Percentiles rank a stretch among this genome's conserved stretches.
These are phyloP conservation scores for Neuroterus valhalla DNA, from an alignment of 1,140 invertebrate species.

Conservation along the genomic window DNA sequence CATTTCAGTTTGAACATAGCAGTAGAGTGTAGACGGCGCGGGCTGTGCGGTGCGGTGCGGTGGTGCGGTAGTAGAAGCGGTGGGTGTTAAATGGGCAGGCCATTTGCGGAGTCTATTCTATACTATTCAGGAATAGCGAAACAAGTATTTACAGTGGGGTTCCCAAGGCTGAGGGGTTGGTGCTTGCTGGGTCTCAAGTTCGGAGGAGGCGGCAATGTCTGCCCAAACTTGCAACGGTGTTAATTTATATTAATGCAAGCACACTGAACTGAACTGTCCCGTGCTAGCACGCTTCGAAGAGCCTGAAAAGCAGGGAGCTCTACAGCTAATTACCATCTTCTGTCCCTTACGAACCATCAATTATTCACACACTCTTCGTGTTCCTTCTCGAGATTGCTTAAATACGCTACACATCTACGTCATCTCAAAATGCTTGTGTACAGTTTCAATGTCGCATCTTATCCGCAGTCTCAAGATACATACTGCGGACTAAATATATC, in stretches of 20 bases:
- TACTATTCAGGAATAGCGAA: constrained; percentile 45
- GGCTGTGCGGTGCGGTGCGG: too few relatives aligned
- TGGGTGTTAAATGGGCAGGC: constrained; percentile 48
- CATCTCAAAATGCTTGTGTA: neutral
- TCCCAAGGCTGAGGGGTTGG: constrained; percentile 7
- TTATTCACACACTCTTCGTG: constrained; percentile 42
- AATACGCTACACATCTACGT: constrained; percentile 1
- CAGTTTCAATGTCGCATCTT: too few relatives aligned
- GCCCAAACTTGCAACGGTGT: constrained; percentile 47
- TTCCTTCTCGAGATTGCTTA: constrained; percentile 21
- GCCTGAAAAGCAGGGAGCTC: constrained; percentile 29
- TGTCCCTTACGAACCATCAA: constrained; percentile 41
- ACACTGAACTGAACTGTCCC: constrained; percentile 46
- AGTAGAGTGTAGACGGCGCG: constrained; percentile 12
- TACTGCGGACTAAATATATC: too few relatives aligned
- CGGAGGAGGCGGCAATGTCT: constrained; percentile 35
- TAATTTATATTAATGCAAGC: constrained; percentile 63
- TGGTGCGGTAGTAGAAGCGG: too few relatives aligned
- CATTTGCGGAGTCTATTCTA: constrained; percentile 53
- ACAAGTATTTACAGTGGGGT: constrained; percentile 47
- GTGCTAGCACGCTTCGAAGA: constrained; percentile 19
- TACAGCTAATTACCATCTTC: constrained; percentile 39
- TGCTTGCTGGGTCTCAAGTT: constrained; percentile 34
- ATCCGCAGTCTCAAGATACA: too few relatives aligned
- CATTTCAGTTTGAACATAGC: constrained; percentile 50